These are phyloP conservation scores for Limnephilus marmoratus DNA, from an alignment of 2,888 invertebrate species.

Conservation along the genomic window DNA sequence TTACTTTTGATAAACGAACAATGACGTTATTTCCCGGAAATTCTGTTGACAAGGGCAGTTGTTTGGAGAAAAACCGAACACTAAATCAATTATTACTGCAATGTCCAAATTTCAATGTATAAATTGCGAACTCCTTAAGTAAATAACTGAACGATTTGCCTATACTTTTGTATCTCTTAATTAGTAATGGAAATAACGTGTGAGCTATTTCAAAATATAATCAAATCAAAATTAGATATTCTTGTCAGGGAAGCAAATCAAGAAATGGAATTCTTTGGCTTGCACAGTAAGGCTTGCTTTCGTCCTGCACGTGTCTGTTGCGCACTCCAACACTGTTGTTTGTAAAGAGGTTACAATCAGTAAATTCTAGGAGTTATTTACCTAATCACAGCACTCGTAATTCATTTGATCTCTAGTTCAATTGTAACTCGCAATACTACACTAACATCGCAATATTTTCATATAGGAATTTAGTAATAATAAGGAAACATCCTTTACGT, in stretches of 20 bases:
- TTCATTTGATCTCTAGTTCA: not conserved
- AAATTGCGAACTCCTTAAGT: not conserved
- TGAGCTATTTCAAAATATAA: too few species aligned
- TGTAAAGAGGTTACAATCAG: not conserved
- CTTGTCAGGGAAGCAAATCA: too few species aligned
- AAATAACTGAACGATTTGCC: too few species aligned
- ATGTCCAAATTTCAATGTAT: too few species aligned
- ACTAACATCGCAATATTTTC: not conserved
- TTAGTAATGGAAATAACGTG: too few species aligned
- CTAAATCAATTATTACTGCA: too few species aligned
- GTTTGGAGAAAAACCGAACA: too few species aligned
- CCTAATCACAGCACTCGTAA: not conserved
- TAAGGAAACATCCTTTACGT: not conserved
- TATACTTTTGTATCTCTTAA: too few species aligned
- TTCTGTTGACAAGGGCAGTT: not conserved
- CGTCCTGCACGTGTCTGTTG: too few species aligned
- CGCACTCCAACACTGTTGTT: not conserved
- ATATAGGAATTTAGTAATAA: not conserved
- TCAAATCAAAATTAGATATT: too few species aligned
- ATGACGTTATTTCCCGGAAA: not conserved
- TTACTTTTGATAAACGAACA: not conserved
- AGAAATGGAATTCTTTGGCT: too few species aligned
- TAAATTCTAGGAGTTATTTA: not conserved
- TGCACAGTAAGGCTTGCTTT: too few species aligned
- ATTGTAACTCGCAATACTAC: not conserved